Evolutionary conservation across 2,113 vertebrate genomes (phyloP).

Genomic region (Platysternon megacephalum): DNA sequence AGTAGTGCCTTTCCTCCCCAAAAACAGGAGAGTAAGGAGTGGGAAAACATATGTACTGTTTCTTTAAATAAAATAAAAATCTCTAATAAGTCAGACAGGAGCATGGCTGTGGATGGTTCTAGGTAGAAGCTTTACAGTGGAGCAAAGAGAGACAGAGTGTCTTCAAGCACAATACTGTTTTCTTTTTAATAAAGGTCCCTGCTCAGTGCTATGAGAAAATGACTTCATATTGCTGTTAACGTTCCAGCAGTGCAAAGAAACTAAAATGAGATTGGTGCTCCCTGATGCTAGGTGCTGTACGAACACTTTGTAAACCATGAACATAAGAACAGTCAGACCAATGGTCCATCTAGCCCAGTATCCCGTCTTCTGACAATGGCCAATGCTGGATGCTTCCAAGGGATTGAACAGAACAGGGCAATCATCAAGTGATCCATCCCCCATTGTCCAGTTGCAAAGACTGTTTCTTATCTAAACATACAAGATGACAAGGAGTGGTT

Average conservation of each 20-base stretch:
- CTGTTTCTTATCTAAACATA: neutral
- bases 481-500: neutral
- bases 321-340: neutral
- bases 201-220: neutral
- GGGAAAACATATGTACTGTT: neutral
- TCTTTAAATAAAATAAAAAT: neutral
- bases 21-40: neutral
- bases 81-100: neutral
- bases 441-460: neutral
- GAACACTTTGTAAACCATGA: neutral
- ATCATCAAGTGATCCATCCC: neutral
- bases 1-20: neutral
- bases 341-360: neutral
- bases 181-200: neutral
- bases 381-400: neutral
- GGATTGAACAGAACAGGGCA: neutral
- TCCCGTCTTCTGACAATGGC: neutral
- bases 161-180: neutral
- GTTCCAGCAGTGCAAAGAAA: neutral
- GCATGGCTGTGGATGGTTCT: rapidly evolving
- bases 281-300: neutral
- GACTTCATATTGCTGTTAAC: neutral
- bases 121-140: neutral
- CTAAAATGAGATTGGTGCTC: neutral
- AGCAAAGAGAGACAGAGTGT: neutral